These are phyloP conservation scores for Piliocolobus tephrosceles DNA, from an alignment of 2,113 vertebrate species.

Conservation along the genomic window DNA sequence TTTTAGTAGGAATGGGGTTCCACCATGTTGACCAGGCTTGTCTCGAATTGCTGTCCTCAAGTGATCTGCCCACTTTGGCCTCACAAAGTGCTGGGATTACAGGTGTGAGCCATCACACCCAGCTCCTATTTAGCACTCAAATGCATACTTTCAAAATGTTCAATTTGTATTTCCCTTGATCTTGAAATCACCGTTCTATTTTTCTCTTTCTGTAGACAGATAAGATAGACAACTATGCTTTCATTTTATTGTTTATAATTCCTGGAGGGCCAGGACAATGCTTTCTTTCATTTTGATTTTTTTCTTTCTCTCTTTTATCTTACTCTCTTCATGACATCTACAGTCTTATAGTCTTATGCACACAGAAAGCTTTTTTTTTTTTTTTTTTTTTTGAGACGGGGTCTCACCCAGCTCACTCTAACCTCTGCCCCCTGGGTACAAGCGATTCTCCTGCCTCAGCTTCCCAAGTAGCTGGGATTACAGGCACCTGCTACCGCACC, in stretches of 20 bases:
- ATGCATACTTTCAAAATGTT: slow-evolving; percentile 31
- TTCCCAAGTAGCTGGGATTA: no score
- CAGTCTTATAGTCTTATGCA: not conserved
- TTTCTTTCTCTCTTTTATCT: slow-evolving; percentile 1
- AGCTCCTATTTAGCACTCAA: slow-evolving; percentile 19
- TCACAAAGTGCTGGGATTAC: no score
- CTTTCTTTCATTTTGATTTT: slow-evolving; percentile 30
- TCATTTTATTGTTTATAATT: slow-evolving; percentile 15
- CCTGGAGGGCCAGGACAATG: not conserved
- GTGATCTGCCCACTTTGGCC: no score
- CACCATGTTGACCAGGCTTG: no score
- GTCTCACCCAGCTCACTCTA: no score
- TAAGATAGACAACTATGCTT: not conserved
- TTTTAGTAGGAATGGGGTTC: no score
- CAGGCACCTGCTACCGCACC: no score
- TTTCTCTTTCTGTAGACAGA: not conserved
- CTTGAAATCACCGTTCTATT: slow-evolving; percentile 11
- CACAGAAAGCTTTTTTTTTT: not conserved
- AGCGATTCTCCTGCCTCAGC: no score
- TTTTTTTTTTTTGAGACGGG: no score
- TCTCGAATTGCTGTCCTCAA: no score
- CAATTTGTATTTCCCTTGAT: not conserved
- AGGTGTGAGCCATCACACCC: no score
- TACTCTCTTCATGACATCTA: not conserved
- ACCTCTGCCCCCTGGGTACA: no score